Evolutionary conservation across 2,113 vertebrate species (phyloP).

Genomic region (Isurus oxyrinchus): DNA sequence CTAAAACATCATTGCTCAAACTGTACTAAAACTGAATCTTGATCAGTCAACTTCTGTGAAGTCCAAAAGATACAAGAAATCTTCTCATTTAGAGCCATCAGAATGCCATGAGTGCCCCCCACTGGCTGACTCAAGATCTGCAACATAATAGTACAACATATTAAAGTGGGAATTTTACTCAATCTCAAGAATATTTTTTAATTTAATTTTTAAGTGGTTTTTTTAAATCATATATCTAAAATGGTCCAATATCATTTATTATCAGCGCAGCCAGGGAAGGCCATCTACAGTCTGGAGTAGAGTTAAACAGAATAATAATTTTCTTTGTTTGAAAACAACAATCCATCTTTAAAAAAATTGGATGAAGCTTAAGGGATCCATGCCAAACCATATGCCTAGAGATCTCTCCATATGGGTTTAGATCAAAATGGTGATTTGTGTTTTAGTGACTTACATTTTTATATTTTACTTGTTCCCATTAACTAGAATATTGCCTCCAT

Average conservation of each 20-base stretch:
- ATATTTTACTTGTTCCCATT: background rate
- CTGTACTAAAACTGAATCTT: slow-evolving; percentile 19
- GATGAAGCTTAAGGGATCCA: background rate
- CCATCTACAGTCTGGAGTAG: background rate
- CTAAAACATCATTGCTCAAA: background rate
- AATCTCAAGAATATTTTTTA: background rate
- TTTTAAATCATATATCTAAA: background rate
- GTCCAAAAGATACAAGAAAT: background rate
- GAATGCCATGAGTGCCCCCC: slow-evolving; percentile 33
- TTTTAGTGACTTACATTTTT: background rate
- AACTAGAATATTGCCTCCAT: background rate
- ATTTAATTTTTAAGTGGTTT: background rate
- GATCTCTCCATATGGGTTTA: background rate
- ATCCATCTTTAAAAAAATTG: background rate
- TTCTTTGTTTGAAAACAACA: background rate
- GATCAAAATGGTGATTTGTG: background rate
- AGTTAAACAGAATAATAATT: background rate
- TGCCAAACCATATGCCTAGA: background rate
- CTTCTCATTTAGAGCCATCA: background rate
- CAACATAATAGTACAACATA: background rate
- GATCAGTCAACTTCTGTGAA: background rate
- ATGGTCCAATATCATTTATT: background rate
- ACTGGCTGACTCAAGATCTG: slow-evolving; percentile 1
- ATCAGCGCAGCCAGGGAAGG: background rate
- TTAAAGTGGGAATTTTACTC: background rate